Conservation (phyloP, 2,888 invertebrate species). For the Lycaena phlaeas region DNA sequence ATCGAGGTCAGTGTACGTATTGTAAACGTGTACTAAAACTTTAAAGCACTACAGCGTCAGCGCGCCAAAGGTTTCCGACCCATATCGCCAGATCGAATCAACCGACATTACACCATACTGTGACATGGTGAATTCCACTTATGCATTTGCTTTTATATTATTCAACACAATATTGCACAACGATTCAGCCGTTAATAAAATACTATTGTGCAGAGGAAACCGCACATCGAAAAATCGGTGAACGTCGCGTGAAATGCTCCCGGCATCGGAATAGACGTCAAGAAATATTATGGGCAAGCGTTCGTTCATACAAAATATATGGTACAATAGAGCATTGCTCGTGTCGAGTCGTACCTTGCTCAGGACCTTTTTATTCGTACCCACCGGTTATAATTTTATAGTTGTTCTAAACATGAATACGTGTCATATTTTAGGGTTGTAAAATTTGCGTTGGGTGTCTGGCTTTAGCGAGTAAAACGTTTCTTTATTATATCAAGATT, state of each 20-base stretch:
- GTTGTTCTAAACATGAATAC: conserved; percentile 1
- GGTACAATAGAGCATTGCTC: conserved; percentile 29
- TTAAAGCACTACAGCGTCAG: conserved; percentile 28
- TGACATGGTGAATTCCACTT: conserved; percentile 24
- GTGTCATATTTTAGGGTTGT: background rate
- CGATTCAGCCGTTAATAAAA: conserved; percentile 55
- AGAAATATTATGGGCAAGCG: conserved; percentile 49
- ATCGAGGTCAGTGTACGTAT: conserved; percentile 23
- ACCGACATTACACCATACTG: background rate
- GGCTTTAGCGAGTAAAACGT: too few species aligned
- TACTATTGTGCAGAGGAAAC: conserved; percentile 54
- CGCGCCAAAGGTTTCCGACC: conserved; percentile 36
- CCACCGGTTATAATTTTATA: conserved; percentile 19
- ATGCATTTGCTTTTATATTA: conserved; percentile 43
- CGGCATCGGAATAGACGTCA: conserved; percentile 47
- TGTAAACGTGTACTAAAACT: conserved; percentile 33
- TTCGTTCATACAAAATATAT: conserved; percentile 48
- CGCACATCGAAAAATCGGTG: conserved; percentile 57
- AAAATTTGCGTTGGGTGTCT: background rate
- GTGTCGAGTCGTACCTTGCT: conserved; percentile 42
- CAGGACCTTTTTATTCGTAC: conserved; percentile 23
- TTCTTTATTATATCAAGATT: too few species aligned
- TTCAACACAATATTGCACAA: conserved; percentile 34
- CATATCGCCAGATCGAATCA: conserved; percentile 36
- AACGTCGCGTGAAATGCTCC: conserved; percentile 61